Evolutionary conservation across 2,888 invertebrate genomes (phyloP).

Genomic region (Scelioninae gen. 2): DNA sequence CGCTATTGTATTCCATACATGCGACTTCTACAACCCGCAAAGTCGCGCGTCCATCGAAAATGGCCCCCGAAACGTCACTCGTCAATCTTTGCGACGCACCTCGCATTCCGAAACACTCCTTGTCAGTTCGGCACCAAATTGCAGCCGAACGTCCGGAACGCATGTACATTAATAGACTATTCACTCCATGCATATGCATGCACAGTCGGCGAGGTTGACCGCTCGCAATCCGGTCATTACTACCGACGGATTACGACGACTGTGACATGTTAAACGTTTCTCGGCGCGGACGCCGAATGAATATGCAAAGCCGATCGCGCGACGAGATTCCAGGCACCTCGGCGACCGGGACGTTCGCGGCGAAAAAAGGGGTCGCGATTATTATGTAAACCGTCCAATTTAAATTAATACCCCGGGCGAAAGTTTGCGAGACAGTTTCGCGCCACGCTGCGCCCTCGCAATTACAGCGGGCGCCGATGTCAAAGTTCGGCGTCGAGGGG

Average conservation of each 20-base stretch:
- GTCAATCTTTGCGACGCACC: too few relatives aligned
- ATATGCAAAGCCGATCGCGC: slow-evolving; percentile 12
- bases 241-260: slow-evolving; percentile 28
- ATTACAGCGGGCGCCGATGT: slow-evolving; percentile 3
- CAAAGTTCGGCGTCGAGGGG: not conserved
- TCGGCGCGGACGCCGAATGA: slow-evolving; percentile 12
- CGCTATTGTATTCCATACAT: too few relatives aligned
- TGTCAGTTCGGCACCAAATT: too few relatives aligned
- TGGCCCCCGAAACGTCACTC: too few relatives aligned
- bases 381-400: slow-evolving; percentile 36
- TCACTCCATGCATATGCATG: slow-evolving; percentile 21
- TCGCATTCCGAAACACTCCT: too few relatives aligned
- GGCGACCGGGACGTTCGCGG: not conserved
- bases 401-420: slow-evolving; percentile 21
- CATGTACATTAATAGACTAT: slow-evolving; percentile 27
- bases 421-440: slow-evolving; percentile 27
- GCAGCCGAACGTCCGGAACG: slow-evolving; percentile 3
- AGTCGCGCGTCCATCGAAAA: too few relatives aligned
- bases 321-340: slow-evolving; percentile 15
- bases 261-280: slow-evolving; percentile 7
- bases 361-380: slow-evolving; percentile 2
- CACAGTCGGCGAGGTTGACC: slow-evolving; percentile 3
- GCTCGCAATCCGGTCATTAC: slow-evolving; percentile 32
- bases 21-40: too few relatives aligned
- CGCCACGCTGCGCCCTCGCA: slow-evolving; percentile 11